These are phyloP conservation scores for Phoxinus dragarum DNA, from an alignment of 2,797 vertebrate species.

Conservation along the genomic window DNA sequence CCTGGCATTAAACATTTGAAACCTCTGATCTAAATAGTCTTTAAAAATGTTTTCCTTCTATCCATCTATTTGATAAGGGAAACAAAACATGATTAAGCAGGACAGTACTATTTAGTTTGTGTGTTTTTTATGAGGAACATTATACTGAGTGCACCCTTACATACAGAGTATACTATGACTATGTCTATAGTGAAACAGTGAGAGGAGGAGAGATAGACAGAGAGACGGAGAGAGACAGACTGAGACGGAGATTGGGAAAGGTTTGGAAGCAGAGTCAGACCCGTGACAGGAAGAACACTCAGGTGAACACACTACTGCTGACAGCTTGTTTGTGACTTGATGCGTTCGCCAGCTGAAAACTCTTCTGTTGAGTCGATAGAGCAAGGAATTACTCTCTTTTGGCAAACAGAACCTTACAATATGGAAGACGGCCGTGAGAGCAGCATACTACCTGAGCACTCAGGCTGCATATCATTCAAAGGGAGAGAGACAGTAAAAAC, in stretches of 20 bases:
- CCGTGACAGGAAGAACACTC: constrained; percentile 54
- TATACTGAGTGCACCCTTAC: neutral
- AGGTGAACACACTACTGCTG: constrained; percentile 67
- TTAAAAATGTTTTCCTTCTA: neutral
- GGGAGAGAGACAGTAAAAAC: constrained; percentile 10
- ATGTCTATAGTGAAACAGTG: constrained; percentile 29
- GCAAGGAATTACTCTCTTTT: constrained; percentile 70
- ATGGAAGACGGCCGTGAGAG: constrained; percentile 41
- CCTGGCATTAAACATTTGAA: neutral
- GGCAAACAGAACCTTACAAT: constrained; percentile 59
- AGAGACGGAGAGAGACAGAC: constrained; percentile 47
- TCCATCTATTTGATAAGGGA: neutral
- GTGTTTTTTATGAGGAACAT: neutral
- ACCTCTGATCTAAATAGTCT: neutral
- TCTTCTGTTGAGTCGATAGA: constrained; percentile 65
- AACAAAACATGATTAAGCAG: neutral
- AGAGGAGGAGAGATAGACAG: constrained; percentile 14
- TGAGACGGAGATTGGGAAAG: constrained; percentile 43
- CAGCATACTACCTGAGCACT: constrained; percentile 16
- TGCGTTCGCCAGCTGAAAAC: constrained; percentile 62
- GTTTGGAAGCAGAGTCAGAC: constrained; percentile 54
- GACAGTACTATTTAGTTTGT: neutral
- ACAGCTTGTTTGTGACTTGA: constrained; percentile 66
- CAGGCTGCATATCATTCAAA: constrained; percentile 44
- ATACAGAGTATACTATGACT: constrained; percentile 7